Evolutionary conservation across 2,797 vertebrate species (phyloP).

Genomic region (Fistularia commersonii): DNA sequence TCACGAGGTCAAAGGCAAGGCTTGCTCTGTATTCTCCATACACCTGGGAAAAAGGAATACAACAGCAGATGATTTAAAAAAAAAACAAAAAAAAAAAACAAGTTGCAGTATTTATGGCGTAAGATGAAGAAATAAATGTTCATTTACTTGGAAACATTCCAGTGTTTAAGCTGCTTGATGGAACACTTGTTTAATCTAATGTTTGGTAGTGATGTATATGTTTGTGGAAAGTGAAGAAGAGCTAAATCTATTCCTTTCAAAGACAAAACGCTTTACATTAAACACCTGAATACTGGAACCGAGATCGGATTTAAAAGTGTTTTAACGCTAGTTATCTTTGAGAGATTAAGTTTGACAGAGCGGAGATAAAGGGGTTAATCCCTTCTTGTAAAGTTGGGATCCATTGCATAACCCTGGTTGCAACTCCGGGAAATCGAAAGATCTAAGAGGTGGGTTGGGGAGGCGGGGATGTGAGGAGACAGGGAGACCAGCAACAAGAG

Average conservation of each 20-base stretch:
- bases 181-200: too few relatives aligned
- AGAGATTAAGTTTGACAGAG: slow-evolving; percentile 44
- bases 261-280: not conserved
- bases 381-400: slow-evolving; percentile 30
- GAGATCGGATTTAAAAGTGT: not conserved
- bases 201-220: too few relatives aligned
- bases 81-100: not conserved
- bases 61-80: slow-evolving; percentile 1
- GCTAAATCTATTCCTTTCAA: not conserved
- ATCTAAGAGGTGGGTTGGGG: not conserved
- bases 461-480: not conserved
- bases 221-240: too few relatives aligned
- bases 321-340: slow-evolving; percentile 22
- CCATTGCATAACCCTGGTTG: slow-evolving; percentile 35
- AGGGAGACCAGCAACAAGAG: not conserved
- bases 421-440: slow-evolving; percentile 26
- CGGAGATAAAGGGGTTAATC: slow-evolving; percentile 58
- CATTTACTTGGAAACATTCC: too few relatives aligned
- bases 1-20: slow-evolving; percentile 97
- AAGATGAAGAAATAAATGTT: too few relatives aligned
- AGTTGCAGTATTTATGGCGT: too few relatives aligned
- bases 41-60: slow-evolving; percentile 76
- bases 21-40: slow-evolving; percentile 98
- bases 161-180: too few relatives aligned
- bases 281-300: slow-evolving; percentile 1